Conservation (phyloP, 1,140 invertebrate genomes). For the Oncopodura yosiiana region DNA sequence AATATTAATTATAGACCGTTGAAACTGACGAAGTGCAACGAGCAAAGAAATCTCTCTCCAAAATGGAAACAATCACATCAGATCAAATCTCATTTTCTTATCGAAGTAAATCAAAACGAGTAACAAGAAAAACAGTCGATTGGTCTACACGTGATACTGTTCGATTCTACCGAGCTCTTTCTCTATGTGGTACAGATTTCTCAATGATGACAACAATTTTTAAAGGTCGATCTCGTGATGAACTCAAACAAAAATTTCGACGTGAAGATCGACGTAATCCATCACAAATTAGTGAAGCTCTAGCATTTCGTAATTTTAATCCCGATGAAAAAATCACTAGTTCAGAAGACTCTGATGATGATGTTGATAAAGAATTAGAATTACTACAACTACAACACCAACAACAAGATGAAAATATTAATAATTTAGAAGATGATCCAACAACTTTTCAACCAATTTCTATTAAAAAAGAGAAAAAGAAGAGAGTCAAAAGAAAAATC, state of each 20-base stretch:
- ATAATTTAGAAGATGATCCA: background rate
- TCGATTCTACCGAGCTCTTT: constrained; percentile 77
- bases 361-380: background rate
- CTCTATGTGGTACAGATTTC: constrained; percentile 79
- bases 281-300: constrained; percentile 47
- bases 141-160: no score
- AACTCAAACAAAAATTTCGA: constrained; percentile 70
- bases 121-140: no score
- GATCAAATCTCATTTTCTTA: constrained; percentile 54
- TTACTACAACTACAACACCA: no score
- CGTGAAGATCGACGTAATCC: constrained; percentile 52
- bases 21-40: constrained; percentile 58
- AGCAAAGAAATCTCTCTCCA: constrained; percentile 51
- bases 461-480: background rate
- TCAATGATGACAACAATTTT: constrained; percentile 75
- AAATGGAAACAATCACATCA: constrained; percentile 55
- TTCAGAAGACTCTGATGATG: background rate
- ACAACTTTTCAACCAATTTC: background rate
- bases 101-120: no score
- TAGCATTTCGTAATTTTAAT: constrained; percentile 21
- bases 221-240: constrained; percentile 56
- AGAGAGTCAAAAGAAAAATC: background rate
- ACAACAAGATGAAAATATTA: background rate
- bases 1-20: constrained; percentile 41
- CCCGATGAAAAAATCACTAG: constrained; percentile 16